Percentiles rank a stretch among this genome's conserved stretches.
These are phyloP conservation scores for Leptinotarsa tumamoca DNA, from an alignment of 2,888 invertebrate genomes.

Conservation along the genomic window DNA sequence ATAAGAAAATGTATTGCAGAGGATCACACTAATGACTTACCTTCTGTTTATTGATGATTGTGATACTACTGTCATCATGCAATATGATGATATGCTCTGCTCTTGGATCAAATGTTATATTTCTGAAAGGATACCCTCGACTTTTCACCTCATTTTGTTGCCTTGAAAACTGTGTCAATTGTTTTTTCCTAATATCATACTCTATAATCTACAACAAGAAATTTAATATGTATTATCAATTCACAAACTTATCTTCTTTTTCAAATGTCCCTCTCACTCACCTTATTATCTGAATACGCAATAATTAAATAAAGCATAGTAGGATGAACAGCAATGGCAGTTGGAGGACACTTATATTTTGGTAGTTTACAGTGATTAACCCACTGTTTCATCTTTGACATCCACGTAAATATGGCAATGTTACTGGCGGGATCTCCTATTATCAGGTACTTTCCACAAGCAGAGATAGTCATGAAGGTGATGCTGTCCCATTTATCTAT, in stretches of 20 bases:
- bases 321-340: conserved; percentile 78
- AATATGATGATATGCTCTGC: conserved; percentile 76
- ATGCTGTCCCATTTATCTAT: conserved; percentile 72
- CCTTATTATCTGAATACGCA: conserved; percentile 85
- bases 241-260: not conserved
- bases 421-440: conserved; percentile 76
- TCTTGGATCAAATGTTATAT: conserved; percentile 74
- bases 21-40: conserved; percentile 57
- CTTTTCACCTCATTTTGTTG: conserved; percentile 70
- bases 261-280: conserved; percentile 59
- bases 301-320: conserved; percentile 73
- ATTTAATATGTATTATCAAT: not conserved
- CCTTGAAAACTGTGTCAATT: conserved; percentile 76
- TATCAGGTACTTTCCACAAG: conserved; percentile 74
- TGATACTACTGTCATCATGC: conserved; percentile 79
- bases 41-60: conserved; percentile 71
- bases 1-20: not conserved
- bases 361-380: conserved; percentile 75
- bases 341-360: conserved; percentile 76
- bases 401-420: conserved; percentile 74
- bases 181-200: conserved; percentile 75
- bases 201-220: conserved; percentile 74
- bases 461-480: conserved; percentile 68
- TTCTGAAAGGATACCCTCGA: conserved; percentile 72
- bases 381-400: conserved; percentile 61